Evolutionary conservation across 2,888 invertebrate genomes (phyloP).

Genomic region (Syritta pipiens): DNA sequence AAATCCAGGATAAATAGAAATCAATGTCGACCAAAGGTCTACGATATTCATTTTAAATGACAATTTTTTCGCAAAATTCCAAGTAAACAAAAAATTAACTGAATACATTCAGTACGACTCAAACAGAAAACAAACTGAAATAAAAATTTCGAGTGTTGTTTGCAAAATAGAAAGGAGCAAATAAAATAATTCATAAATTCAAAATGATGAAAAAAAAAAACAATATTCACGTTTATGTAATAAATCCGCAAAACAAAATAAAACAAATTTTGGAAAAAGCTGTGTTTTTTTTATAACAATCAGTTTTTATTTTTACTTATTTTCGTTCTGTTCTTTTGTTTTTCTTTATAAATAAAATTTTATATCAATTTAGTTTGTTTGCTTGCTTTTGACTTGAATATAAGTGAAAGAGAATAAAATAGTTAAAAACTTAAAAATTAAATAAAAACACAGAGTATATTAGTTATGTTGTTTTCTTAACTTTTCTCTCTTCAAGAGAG

Average conservation of each 20-base stretch:
- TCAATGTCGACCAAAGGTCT: too few relatives aligned
- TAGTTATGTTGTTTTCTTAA: constrained; percentile 16
- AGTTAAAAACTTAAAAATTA: constrained; percentile 50
- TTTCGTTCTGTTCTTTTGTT: constrained; percentile 16
- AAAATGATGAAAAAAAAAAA: background rate
- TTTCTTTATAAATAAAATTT: constrained; percentile 51
- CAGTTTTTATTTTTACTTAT: constrained; percentile 50
- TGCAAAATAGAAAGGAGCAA: constrained; percentile 19
- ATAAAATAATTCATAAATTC: too few relatives aligned
- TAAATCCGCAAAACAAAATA: constrained; percentile 33
- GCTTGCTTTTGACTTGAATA: constrained; percentile 53
- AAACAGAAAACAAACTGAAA: too few relatives aligned
- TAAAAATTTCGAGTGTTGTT: background rate
- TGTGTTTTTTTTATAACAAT: constrained; percentile 60
- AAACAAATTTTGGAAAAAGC: constrained; percentile 64
- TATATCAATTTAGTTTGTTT: constrained; percentile 11
- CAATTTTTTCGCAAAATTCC: too few relatives aligned
- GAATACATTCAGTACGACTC: too few relatives aligned
- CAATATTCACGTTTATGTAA: background rate
- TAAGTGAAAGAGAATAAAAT: constrained; percentile 57
- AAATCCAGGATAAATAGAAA: too few relatives aligned
- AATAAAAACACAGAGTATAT: constrained; percentile 58
- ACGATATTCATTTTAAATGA: too few relatives aligned
- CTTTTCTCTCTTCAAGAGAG: background rate
- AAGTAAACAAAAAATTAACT: too few relatives aligned